Evolutionary conservation across 2,888 invertebrate species (phyloP), one percentile per base, ranked within the genome.

Genomic region (Lepidochrysops patricia): DNA sequence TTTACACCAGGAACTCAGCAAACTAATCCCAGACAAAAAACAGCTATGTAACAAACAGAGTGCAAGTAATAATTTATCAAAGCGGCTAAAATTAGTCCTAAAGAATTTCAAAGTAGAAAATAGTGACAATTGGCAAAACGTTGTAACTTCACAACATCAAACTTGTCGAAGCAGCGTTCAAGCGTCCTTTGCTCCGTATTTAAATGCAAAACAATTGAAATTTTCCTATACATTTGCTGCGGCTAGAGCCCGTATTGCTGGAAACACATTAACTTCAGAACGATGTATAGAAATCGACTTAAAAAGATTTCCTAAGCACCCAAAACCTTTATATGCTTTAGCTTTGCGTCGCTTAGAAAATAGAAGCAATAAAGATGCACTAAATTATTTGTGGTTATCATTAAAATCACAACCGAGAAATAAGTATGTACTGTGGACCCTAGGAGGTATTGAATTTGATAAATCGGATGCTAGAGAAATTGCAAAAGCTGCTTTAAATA

Each of bases 1-100:
- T 15, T 82, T 88, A n/a, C 89, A 89, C 63, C 79, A 77, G 62
- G 89, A 88, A 70, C 66, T 89, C 49, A 78, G 81, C 65, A 67
- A 66, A 7, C 71, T 88, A 59, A 74, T 85, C 52, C 80, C 80
- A 63, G 76, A 72, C 65, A 85, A 84, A 81, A 82, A 79, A 63
- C 84, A 86, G 4, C 9, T 7, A 71, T 77, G 82, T 57, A 84
- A 85, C 37, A 89, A 84, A 66, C 75, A 82, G 57, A 84, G 85
- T 15, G 87, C 87, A 26, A 87, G 87, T 25, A 87, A 84, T 70
- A 77, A 77, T 37, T 71, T 89, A n/a, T 64, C 87, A 37, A 75
- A 74, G 68, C 75, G 81, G 56, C 73, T 87, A 2, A 76, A 85
- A 67, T 70, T 79, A 35, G 79, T 86, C 79, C 67, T 88, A 0